Base-by-base conservation (phyloP, 1,140 invertebrate genomes). In the Probaryconus sp. region DNA sequence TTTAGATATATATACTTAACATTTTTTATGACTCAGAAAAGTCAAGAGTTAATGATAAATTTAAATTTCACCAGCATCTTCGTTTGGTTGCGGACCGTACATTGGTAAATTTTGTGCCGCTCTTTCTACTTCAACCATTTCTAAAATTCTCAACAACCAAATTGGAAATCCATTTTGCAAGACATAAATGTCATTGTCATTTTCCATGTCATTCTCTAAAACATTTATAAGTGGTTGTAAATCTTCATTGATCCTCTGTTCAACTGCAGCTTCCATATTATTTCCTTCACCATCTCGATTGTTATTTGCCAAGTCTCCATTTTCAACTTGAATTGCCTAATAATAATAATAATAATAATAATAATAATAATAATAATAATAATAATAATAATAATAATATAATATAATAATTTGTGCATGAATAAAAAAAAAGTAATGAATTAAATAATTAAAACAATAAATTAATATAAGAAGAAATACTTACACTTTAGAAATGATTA, bases 261-360 rank as follows among this genome's bases (percentile, higher is more conserved):
- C 60, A 14, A 70, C 71, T 5, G 51, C 64, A 30, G 81, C 78
- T 3, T 84, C 73, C 58, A 88, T 82, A 64, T 90, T 89, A 65
- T 90, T 90, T 45, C 89, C 89, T 78, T 90, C 88, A 1, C 78
- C 80, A 67, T 90, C 89, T 20, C 89, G 80, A 71, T 90, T 90
- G 70, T 90, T 90, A 74, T 90, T 90, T 2, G 85, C 89, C 5
- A 90, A 78, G 79, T 90, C 89, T 3, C 89, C 88, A 72, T 90
- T 90, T 80, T 90, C 88, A 3, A 89, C 87, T 43, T 83, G 81
- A 1, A 81, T 53, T 10, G 69, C 58, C n/a, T 82, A 24, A 24
- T 24, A n/a, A n/a, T n/a, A n/a, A n/a, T n/a, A n/a, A n/a, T n/a
- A n/a, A n/a, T n/a, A n/a, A n/a, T n/a, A n/a, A n/a, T n/a, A n/a